These are phyloP conservation scores for Acanthosepion lycidas DNA, from an alignment of 2,888 invertebrate species.

Conservation along the genomic window DNA sequence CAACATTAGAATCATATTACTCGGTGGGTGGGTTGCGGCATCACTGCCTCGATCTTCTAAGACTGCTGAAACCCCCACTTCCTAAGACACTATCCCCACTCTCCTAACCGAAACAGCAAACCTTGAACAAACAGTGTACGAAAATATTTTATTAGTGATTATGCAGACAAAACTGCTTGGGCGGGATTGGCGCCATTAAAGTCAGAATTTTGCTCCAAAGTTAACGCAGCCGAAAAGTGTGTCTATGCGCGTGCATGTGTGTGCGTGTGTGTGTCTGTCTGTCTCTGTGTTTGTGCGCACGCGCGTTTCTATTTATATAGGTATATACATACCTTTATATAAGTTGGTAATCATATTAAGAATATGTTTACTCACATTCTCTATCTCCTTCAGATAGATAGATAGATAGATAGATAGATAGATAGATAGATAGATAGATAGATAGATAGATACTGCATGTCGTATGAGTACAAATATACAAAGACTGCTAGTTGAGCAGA, in stretches of 20 bases:
- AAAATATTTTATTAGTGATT: constrained; percentile 33
- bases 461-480: too few relatives aligned
- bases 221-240: neutral
- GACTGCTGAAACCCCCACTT: neutral
- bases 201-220: neutral
- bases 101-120: neutral
- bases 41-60: constrained; percentile 12
- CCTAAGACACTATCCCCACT: neutral
- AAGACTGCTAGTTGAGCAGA: too few relatives aligned
- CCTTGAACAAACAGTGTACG: constrained; percentile 4
- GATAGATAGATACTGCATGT: too few relatives aligned
- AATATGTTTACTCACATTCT: neutral
- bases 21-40: constrained; percentile 33
- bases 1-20: constrained; percentile 33
- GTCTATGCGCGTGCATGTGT: neutral
- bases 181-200: constrained; percentile 8
- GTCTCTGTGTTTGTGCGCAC: neutral
- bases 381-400: too few relatives aligned
- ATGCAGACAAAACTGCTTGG: neutral
- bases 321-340: neutral
- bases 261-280: neutral
- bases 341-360: neutral
- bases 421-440: too few relatives aligned
- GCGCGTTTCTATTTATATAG: neutral
- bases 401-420: too few relatives aligned